Evolutionary conservation across 2,888 invertebrate species (phyloP).

Genomic region (Ametastegia equiseti): DNA sequence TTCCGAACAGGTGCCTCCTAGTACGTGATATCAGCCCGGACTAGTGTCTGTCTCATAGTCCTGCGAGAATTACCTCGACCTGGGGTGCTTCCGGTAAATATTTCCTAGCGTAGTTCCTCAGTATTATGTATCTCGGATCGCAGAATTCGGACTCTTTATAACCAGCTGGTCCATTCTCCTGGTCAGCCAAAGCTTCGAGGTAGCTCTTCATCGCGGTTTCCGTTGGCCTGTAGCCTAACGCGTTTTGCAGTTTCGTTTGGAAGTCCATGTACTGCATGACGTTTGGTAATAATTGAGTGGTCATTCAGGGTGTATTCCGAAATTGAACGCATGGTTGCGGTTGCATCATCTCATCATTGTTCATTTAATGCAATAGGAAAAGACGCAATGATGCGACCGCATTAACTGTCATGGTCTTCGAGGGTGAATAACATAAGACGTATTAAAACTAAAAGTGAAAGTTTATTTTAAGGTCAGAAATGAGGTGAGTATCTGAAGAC

Average conservation of each 20-base stretch:
- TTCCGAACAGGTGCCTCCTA: neutral
- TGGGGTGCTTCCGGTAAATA: conserved; percentile 61
- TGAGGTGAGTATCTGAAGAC: too few species aligned
- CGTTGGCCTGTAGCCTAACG: conserved; percentile 62
- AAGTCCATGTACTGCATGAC: conserved; percentile 65
- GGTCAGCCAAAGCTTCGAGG: conserved; percentile 57
- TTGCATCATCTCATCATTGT: too few species aligned
- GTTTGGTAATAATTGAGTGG: too few species aligned
- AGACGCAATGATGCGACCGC: too few species aligned
- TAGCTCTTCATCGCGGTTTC: conserved; percentile 61
- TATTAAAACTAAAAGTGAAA: too few species aligned
- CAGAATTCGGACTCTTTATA: conserved; percentile 59
- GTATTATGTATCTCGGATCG: conserved; percentile 64
- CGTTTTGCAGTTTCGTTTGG: conserved; percentile 59
- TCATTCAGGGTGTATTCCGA: too few species aligned
- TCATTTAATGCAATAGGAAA: too few species aligned
- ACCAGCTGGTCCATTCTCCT: conserved; percentile 60
- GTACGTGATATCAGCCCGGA: neutral
- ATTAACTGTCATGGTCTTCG: too few species aligned
- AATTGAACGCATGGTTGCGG: too few species aligned
- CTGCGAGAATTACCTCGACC: conserved; percentile 58
- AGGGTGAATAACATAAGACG: too few species aligned
- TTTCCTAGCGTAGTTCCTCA: conserved; percentile 62
- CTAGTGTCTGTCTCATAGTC: neutral
- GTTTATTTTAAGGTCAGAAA: too few species aligned